Percentiles rank a stretch among this genome's conserved stretches.
phyloP scores from a whole-genome alignment of 2,113 vertebrate genomes.

The Otocyon megalotis region DNA sequence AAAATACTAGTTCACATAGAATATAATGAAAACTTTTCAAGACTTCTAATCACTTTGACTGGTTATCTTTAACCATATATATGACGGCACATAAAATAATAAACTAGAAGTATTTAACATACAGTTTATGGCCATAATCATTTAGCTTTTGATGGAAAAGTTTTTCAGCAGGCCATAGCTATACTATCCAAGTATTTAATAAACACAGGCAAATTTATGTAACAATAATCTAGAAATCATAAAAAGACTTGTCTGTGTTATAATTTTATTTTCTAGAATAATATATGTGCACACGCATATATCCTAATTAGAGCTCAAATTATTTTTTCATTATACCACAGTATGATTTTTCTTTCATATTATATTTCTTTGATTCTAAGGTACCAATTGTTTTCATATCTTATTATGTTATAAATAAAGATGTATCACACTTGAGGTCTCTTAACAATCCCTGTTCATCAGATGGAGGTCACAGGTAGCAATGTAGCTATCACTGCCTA shows the following conservation, averaged over 20 bases:
- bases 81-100: background rate
- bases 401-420: background rate
- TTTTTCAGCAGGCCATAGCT: background rate
- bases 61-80: background rate
- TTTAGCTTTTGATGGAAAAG: background rate
- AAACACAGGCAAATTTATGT: background rate
- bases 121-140: background rate
- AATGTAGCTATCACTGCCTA: background rate
- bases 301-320: background rate
- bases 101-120: constrained; percentile 1
- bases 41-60: background rate
- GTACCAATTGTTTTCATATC: background rate
- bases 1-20: background rate
- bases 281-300: background rate
- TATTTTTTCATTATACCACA: background rate
- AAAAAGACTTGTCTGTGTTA: background rate
- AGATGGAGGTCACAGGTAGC: background rate
- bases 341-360: constrained; percentile 9
- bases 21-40: background rate
- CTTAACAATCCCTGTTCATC: background rate
- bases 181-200: background rate
- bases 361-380: background rate
- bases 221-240: constrained; percentile 7
- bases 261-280: constrained; percentile 22
- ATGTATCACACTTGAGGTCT: background rate